phyloP scores from a whole-genome alignment of 1,140 invertebrate species.

The Euwallacea fornicatus region DNA sequence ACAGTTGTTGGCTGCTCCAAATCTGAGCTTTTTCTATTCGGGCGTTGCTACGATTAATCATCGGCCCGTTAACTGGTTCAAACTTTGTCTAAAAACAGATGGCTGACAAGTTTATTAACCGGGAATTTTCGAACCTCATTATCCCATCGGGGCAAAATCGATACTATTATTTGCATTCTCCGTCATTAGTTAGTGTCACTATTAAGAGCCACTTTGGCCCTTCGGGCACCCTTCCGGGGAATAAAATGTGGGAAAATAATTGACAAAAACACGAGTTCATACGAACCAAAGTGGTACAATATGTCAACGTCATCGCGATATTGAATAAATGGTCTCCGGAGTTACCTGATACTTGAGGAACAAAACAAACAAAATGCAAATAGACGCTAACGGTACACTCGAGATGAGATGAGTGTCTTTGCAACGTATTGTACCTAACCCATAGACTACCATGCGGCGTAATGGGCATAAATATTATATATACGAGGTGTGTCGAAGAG shows the following conservation, averaged over 20 bases:
- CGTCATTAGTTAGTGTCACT: not conserved
- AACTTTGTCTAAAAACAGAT: slow-evolving; percentile 6
- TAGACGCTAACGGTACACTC: slow-evolving; percentile 25
- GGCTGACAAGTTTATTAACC: slow-evolving; percentile 17
- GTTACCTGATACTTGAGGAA: slow-evolving; percentile 31
- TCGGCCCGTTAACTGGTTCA: slow-evolving; percentile 11
- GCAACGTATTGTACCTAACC: too few relatives aligned
- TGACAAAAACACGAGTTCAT: slow-evolving; percentile 24
- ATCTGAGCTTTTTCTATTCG: slow-evolving; percentile 8
- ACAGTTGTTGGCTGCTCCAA: slow-evolving; percentile 3
- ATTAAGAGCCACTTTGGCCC: not conserved
- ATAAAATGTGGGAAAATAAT: slow-evolving; percentile 33
- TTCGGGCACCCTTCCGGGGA: not conserved
- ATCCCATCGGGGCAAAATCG: not conserved
- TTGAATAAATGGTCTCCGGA: slow-evolving; percentile 26
- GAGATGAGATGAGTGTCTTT: too few relatives aligned
- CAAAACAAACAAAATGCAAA: slow-evolving; percentile 34
- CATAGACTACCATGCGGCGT: too few relatives aligned
- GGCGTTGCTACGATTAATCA: slow-evolving; percentile 2
- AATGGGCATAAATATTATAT: too few relatives aligned
- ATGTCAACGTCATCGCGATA: slow-evolving; percentile 25
- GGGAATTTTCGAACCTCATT: not conserved
- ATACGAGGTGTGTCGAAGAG: not conserved
- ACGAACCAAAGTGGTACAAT: slow-evolving; percentile 27
- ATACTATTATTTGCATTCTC: not conserved